phyloP scores from a whole-genome alignment of 2,888 invertebrate species.

The Apotomis betuletana region DNA sequence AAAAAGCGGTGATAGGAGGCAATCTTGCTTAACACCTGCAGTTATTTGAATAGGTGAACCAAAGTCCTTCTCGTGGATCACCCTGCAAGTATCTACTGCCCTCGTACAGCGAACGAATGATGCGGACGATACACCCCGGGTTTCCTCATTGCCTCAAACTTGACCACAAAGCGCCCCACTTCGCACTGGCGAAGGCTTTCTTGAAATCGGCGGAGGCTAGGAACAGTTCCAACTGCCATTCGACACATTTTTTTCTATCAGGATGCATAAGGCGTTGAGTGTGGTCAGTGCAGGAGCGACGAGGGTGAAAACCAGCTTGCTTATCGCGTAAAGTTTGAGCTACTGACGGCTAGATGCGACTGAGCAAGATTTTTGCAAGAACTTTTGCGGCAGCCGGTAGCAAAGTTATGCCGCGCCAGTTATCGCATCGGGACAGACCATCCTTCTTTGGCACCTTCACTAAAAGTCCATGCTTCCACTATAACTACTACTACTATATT shows the following conservation, averaged over 20 bases:
- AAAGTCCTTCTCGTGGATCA: neutral
- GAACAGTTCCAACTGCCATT: slow-evolving; percentile 1
- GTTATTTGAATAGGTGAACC: neutral
- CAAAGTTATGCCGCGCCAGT: neutral
- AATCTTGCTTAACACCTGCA: neutral
- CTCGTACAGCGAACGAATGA: neutral
- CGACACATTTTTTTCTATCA: neutral
- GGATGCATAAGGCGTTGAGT: neutral
- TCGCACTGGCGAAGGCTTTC: neutral
- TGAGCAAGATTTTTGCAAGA: too few relatives aligned
- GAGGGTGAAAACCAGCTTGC: too few relatives aligned
- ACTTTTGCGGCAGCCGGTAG: neutral
- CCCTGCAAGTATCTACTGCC: neutral
- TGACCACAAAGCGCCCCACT: neutral
- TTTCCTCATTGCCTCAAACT: neutral
- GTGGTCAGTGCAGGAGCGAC: too few relatives aligned
- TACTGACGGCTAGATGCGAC: too few relatives aligned
- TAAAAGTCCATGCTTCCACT: too few relatives aligned
- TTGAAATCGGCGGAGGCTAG: neutral
- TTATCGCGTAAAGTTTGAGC: too few relatives aligned
- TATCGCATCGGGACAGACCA: neutral
- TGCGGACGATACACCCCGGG: neutral
- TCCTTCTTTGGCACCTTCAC: neutral
- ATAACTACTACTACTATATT: too few relatives aligned
- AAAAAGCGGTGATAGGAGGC: too few relatives aligned